Evolutionary conservation across 2,888 invertebrate species (phyloP), one percentile per base, ranked within the genome.

Genomic region (Parascotia fuliginaria): DNA sequence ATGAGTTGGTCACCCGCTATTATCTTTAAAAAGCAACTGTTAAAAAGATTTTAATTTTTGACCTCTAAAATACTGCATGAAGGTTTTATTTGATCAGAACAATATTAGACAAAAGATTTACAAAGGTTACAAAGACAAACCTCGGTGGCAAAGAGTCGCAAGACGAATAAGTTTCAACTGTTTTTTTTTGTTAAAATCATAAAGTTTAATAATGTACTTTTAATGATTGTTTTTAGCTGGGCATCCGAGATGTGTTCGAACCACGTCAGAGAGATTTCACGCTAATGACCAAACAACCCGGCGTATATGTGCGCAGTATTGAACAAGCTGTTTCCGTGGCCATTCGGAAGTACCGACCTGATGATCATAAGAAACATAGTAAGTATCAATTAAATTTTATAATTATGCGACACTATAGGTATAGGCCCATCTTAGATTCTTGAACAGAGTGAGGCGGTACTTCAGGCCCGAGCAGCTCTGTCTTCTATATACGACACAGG

Each of bases 291-390:
- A 92, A 93, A 13, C 95, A 96, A 73, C 85, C 93, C n/a, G 94
- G 95, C 29, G 94, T 96, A 49, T 97, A 96, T 75, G 96, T 96
- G 27, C 94, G 96, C 46, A 96, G 96, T 81, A 95, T 97, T 67
- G 96, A 97, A 82, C 97, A 97, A 85, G 95, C 95, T 12, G 96
- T 97, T 55, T 96, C 96, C 42, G 96, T 97, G 11, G 95, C 95
- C 73, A 96, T 97, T 67, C 94, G 95, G 73, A 96, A 96, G 81
- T 96, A 96, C 80, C 93, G 93, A 66, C 94, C 85, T n/a, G 86
- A 87, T 46, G 87, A 94, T 71, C 87, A 92, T 1, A 93, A 92
- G 63, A 91, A 85, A 68, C 89, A 92, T 65, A 82, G 93, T 93
- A 70, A 91, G 92, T 87, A 66, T 42, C 1, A 3, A 3, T 7